Evolutionary conservation across 1,140 invertebrate genomes (phyloP).

Genomic region (Euwallacea similis): DNA sequence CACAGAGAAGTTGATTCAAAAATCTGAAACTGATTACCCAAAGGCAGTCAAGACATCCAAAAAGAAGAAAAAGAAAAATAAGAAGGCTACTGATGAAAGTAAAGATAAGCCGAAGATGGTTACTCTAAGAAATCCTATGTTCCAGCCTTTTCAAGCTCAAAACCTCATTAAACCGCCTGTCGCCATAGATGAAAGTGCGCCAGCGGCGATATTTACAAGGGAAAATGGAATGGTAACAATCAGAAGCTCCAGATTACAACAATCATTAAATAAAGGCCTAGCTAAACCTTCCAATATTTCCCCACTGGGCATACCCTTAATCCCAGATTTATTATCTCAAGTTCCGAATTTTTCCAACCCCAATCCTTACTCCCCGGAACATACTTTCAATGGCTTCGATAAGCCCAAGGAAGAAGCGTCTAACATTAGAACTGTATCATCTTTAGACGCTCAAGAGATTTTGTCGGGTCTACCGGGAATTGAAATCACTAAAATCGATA

Average conservation of each 20-base stretch:
- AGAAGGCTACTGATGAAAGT: constrained; percentile 53
- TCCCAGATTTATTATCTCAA: constrained; percentile 44
- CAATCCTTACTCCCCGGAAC: constrained; percentile 8
- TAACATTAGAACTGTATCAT: constrained; percentile 24
- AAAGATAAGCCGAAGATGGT: constrained; percentile 62
- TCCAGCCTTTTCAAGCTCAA: constrained; percentile 55
- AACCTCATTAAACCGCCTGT: constrained; percentile 20
- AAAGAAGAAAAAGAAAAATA: constrained; percentile 66
- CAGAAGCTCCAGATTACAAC: constrained; percentile 62
- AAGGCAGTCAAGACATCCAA: constrained; percentile 45
- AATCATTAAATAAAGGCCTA: constrained; percentile 38
- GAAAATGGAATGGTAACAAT: constrained; percentile 81
- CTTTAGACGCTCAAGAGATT: constrained; percentile 51
- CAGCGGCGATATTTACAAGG: constrained; percentile 69
- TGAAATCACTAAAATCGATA: constrained; percentile 53
- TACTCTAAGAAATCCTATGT: constrained; percentile 74
- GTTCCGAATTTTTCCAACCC: constrained; percentile 34
- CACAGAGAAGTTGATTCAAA: constrained; percentile 60
- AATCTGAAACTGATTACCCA: constrained; percentile 31
- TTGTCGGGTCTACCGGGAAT: constrained; percentile 52
- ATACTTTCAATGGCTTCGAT: background rate
- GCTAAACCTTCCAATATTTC: background rate
- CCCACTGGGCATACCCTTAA: constrained; percentile 27
- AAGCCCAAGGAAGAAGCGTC: constrained; percentile 4
- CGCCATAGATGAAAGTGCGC: constrained; percentile 49